These are phyloP conservation scores for Coleophora flavipennella DNA, from an alignment of 2,888 invertebrate species.

Conservation along the genomic window DNA sequence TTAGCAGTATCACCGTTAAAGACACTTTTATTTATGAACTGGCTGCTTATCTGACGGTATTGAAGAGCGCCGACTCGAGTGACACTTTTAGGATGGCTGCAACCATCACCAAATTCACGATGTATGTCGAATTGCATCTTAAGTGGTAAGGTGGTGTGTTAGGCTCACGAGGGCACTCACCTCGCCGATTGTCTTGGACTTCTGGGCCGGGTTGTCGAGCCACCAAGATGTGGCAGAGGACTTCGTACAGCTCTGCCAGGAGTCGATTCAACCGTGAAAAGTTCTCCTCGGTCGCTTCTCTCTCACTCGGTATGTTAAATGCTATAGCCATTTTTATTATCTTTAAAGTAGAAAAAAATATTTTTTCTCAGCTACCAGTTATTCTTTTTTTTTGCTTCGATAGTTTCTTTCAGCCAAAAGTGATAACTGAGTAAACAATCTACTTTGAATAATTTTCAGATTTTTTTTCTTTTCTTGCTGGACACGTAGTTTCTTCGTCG, in stretches of 20 bases:
- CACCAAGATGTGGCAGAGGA: slow-evolving; percentile 70
- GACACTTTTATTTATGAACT: slow-evolving; percentile 52
- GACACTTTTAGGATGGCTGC: slow-evolving; percentile 68
- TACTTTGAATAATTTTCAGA: background rate
- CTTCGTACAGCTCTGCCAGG: slow-evolving; percentile 69
- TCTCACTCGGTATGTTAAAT: slow-evolving; percentile 70
- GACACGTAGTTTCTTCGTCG: background rate
- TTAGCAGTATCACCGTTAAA: slow-evolving; percentile 64
- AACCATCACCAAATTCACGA: slow-evolving; percentile 69
- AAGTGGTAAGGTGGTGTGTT: slow-evolving; percentile 70
- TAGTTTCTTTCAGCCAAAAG: background rate
- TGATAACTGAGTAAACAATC: background rate
- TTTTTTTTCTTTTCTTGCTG: background rate
- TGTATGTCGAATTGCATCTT: slow-evolving; percentile 74
- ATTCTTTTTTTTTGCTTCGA: no score
- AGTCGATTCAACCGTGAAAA: slow-evolving; percentile 72
- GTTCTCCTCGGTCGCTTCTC: slow-evolving; percentile 70
- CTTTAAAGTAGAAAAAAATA: slow-evolving; percentile 16
- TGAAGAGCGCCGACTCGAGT: slow-evolving; percentile 66
- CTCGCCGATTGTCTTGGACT: slow-evolving; percentile 61
- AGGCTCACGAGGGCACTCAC: slow-evolving; percentile 68
- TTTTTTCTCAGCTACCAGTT: background rate
- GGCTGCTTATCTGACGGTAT: slow-evolving; percentile 67
- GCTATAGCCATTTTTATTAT: slow-evolving; percentile 74
- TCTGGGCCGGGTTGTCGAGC: slow-evolving; percentile 65